Percentiles rank a stretch among this genome's conserved stretches.
Conservation (phyloP, 1,140 invertebrate species). For the Physella acuta region DNA sequence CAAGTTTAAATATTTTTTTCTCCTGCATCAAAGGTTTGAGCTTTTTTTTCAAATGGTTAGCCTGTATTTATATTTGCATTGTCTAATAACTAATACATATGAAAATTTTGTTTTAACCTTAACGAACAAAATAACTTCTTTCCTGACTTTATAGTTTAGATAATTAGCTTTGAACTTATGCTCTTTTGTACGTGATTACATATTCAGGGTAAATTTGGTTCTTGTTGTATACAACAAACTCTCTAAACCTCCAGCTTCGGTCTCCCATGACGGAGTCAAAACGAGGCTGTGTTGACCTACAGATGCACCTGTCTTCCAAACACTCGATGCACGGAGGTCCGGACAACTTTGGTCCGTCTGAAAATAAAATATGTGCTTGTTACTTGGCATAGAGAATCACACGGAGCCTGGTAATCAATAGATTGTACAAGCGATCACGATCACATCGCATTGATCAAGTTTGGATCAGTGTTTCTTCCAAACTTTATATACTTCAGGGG, state of each 20-base stretch:
- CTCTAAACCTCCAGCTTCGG: slow-evolving; percentile 36
- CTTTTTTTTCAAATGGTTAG: no score
- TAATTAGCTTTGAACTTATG: no score
- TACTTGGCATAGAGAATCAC: not conserved
- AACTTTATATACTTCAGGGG: no score
- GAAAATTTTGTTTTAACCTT: no score
- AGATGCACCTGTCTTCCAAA: slow-evolving; percentile 26
- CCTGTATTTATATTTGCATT: no score
- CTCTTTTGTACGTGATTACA: slow-evolving; percentile 39
- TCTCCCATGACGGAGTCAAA: slow-evolving; percentile 42
- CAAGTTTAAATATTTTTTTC: no score
- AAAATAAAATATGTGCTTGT: not conserved
- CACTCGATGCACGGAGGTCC: slow-evolving; percentile 29
- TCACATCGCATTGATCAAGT: no score
- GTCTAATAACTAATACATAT: no score
- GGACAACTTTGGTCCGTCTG: not conserved
- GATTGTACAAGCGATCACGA: not conserved
- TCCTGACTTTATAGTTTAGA: no score
- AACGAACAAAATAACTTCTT: no score
- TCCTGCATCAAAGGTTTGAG: no score
- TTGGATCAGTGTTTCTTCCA: no score
- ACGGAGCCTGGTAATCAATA: not conserved
- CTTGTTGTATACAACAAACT: slow-evolving; percentile 44
- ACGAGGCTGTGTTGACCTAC: slow-evolving; percentile 8
- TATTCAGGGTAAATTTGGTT: slow-evolving; percentile 41